Conservation (phyloP, 2,797 vertebrate species). For the Peromyscus eremicus region DNA sequence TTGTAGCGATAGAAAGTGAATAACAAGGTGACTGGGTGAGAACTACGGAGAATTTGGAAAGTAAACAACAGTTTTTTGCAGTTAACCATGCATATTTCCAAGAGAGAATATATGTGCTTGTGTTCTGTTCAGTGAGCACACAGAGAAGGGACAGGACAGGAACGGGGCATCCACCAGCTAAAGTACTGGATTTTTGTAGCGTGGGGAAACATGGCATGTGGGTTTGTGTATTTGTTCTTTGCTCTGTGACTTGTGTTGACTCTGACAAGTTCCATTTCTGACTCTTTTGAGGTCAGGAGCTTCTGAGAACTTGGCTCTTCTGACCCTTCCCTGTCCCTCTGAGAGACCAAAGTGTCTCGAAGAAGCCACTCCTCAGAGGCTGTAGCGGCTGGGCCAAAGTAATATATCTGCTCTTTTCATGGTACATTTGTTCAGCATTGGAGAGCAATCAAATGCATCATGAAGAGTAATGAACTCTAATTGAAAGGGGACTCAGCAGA, state of each 20-base stretch:
- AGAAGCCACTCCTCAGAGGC: neutral
- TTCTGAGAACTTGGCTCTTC: neutral
- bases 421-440: conserved; percentile 51
- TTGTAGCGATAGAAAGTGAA: neutral
- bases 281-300: neutral
- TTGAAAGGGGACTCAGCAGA: conserved; percentile 2
- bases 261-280: neutral
- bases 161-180: neutral
- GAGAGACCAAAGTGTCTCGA: neutral
- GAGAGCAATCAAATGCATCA: conserved; percentile 62
- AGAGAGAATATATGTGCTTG: too few relatives aligned
- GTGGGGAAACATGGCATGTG: too few relatives aligned
- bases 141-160: neutral
- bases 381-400: neutral
- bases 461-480: conserved; percentile 62
- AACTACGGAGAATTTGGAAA: neutral
- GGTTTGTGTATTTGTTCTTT: neutral
- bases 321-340: accelerated
- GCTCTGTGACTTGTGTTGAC: neutral
- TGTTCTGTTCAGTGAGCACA: neutral
- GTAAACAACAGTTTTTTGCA: neutral
- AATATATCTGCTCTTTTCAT: neutral
- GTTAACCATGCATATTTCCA: neutral
- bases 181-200: neutral
- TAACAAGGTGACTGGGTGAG: accelerated